Evolutionary conservation across 2,888 invertebrate genomes (phyloP).

Genomic region (Hypsopygia costalis): DNA sequence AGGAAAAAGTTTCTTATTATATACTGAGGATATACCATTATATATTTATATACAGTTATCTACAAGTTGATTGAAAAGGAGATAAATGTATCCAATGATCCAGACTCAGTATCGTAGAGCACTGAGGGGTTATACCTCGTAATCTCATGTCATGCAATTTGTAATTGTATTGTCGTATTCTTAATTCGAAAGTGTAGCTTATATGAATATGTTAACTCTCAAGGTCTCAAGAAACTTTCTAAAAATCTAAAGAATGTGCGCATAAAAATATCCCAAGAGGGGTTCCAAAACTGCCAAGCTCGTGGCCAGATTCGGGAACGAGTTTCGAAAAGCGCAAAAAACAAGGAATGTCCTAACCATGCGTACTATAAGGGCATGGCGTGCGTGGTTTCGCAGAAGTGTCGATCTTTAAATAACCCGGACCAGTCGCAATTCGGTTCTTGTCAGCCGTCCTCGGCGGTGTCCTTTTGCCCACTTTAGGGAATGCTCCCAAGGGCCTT

Average conservation of each 20-base stretch:
- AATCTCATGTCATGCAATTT: too few relatives aligned
- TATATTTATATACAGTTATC: too few relatives aligned
- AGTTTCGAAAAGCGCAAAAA: constrained; percentile 41
- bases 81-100: too few relatives aligned
- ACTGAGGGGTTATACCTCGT: too few relatives aligned
- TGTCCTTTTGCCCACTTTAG: constrained; percentile 61
- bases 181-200: too few relatives aligned
- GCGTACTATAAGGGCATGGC: constrained; percentile 55
- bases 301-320: constrained; percentile 19
- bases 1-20: too few relatives aligned
- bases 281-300: constrained; percentile 10
- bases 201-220: too few relatives aligned
- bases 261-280: constrained; percentile 9
- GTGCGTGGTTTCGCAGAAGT: constrained; percentile 66
- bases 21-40: too few relatives aligned
- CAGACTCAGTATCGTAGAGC: too few relatives aligned
- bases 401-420: constrained; percentile 55
- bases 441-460: constrained; percentile 65
- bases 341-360: constrained; percentile 47
- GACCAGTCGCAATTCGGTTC: constrained; percentile 54
- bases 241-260: neutral
- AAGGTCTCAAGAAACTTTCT: too few relatives aligned
- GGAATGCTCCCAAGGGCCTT: constrained; percentile 60
- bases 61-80: too few relatives aligned
- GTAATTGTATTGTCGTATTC: too few relatives aligned